These are phyloP conservation scores for Antheraea pernyi DNA, from an alignment of 1,140 invertebrate genomes.

Conservation along the genomic window DNA sequence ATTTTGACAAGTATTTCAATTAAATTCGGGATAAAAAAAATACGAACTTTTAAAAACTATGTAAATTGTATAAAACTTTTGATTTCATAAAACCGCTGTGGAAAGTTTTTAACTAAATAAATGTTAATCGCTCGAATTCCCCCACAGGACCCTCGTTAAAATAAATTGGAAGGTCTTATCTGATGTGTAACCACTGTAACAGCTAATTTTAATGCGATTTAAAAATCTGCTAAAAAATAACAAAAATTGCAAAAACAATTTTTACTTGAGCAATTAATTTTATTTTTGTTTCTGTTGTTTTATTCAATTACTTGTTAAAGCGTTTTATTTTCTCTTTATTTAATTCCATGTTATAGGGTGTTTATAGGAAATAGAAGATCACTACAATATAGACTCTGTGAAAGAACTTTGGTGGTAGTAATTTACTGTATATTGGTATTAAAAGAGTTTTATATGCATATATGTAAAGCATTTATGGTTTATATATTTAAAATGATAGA, in stretches of 20 bases:
- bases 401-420: no score
- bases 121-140: conserved; percentile 19
- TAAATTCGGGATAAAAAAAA: background rate
- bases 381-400: no score
- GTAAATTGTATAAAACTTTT: conserved; percentile 10
- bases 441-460: no score
- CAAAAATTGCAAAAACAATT: background rate
- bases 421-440: no score
- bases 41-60: background rate
- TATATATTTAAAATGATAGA: no score
- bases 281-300: background rate
- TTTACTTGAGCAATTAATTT: background rate
- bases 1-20: no score
- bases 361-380: no score
- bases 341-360: no score
- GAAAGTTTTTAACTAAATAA: conserved; percentile 11
- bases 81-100: conserved; percentile 6
- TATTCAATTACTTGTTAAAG: background rate
- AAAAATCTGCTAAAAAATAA: conserved; percentile 1
- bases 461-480: no score
- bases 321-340: no score
- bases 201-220: conserved; percentile 13
- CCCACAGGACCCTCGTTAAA: conserved; percentile 17
- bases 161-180: conserved; percentile 26
- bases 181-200: conserved; percentile 18